Conservation (phyloP, 2,113 vertebrate genomes). For the Otis tarda region DNA sequence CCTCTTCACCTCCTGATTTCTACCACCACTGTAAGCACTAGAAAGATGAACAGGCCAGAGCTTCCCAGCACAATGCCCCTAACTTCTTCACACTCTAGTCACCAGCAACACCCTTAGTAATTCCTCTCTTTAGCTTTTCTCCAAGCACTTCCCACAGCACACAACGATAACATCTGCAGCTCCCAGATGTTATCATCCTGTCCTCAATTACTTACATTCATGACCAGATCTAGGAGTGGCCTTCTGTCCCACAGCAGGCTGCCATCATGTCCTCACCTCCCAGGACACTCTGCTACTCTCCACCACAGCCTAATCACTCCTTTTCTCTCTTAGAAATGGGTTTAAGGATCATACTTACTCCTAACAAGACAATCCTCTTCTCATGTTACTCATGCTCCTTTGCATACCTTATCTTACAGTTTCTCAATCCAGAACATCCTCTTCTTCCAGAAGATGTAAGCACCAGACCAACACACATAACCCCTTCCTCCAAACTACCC, state of each 20-base stretch:
- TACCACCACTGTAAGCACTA: background rate
- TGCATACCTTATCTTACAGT: background rate
- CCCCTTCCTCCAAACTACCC: accelerated
- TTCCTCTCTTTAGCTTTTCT: background rate
- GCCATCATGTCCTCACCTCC: background rate
- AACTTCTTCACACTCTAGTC: background rate
- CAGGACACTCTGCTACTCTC: background rate
- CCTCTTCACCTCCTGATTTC: background rate
- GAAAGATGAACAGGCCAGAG: background rate
- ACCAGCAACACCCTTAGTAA: background rate
- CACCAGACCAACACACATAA: background rate
- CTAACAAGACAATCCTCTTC: background rate
- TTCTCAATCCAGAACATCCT: background rate
- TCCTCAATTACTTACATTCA: background rate
- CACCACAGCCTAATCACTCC: background rate
- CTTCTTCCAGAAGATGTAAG: accelerated
- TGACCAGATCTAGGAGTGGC: background rate
- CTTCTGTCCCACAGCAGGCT: background rate
- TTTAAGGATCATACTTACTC: background rate
- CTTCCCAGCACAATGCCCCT: background rate
- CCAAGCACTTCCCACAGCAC: background rate
- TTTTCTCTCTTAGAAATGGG: background rate
- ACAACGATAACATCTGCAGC: background rate
- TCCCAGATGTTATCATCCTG: background rate
- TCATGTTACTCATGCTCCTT: accelerated